Percentiles rank a stretch among this genome's conserved stretches.
These are phyloP conservation scores for Ptilonorhynchus violaceus DNA, from an alignment of 2,113 vertebrate species.

Conservation along the genomic window DNA sequence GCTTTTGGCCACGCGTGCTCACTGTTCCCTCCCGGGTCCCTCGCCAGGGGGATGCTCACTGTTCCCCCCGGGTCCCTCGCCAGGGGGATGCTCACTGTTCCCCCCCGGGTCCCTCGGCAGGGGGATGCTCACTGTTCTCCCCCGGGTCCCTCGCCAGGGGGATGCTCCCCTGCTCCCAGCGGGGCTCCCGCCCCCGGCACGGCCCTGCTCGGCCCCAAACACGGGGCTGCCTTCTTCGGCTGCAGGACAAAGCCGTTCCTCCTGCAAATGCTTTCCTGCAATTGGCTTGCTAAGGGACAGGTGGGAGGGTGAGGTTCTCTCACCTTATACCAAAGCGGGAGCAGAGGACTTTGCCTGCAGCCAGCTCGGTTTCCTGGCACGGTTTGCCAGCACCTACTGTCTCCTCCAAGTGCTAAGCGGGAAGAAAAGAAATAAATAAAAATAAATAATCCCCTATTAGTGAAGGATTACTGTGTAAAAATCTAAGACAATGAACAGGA, in stretches of 20 bases:
- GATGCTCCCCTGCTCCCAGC: neutral
- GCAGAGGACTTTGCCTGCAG: neutral
- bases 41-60: neutral
- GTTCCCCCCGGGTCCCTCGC: no score
- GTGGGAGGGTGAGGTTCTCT: neutral
- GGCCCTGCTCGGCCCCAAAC: neutral
- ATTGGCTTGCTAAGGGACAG: neutral
- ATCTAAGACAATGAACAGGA: neutral
- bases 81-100: neutral
- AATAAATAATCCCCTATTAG: slow-evolving; percentile 2
- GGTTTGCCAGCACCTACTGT: neutral
- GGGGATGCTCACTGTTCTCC: neutral
- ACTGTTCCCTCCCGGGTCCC: fast-evolving
- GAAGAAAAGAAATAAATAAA: slow-evolving; percentile 13
- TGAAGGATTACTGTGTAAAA: slow-evolving; percentile 58
- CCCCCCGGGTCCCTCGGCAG: fast-evolving
- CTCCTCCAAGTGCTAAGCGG: neutral
- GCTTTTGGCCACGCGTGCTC: neutral
- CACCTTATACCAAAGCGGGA: neutral
- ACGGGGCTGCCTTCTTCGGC: neutral
- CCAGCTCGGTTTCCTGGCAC: neutral
- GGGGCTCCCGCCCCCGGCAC: neutral
- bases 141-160: no score
- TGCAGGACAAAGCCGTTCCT: neutral
- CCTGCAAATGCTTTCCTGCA: neutral